Evolutionary conservation across 2,113 vertebrate genomes (phyloP).

Genomic region (Petaurus breviceps): DNA sequence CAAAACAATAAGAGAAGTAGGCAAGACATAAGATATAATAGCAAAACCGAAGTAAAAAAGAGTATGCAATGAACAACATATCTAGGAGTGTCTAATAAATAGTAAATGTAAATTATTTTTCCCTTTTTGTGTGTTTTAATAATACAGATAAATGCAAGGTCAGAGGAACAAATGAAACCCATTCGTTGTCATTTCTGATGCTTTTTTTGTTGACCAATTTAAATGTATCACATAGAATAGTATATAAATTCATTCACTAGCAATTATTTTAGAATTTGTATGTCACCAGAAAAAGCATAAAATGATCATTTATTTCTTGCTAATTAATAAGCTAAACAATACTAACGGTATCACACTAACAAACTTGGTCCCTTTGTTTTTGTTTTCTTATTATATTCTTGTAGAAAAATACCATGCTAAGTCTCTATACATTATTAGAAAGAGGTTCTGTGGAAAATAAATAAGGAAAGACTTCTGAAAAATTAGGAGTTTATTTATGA

Average conservation of each 20-base stretch:
- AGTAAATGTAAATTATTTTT: not conserved
- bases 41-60: too few relatives aligned
- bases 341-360: not conserved
- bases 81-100: too few relatives aligned
- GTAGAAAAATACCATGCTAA: not conserved
- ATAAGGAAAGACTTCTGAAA: not conserved
- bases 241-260: not conserved
- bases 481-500: not conserved
- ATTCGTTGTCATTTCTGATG: not conserved
- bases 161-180: not conserved
- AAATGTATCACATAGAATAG: not conserved
- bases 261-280: not conserved
- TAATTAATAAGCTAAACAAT: not conserved
- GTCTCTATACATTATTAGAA: not conserved
- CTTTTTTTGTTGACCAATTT: not conserved
- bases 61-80: too few relatives aligned
- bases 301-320: not conserved
- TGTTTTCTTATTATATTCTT: not conserved
- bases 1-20: too few relatives aligned
- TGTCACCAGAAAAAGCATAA: not conserved
- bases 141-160: not conserved
- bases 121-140: not conserved
- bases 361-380: not conserved
- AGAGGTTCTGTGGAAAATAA: not conserved
- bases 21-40: too few relatives aligned